phyloP scores from a whole-genome alignment of 30 jellyfish, hydroid and myxozoan genomes.

The Pseudorhiza aurosa region DNA sequence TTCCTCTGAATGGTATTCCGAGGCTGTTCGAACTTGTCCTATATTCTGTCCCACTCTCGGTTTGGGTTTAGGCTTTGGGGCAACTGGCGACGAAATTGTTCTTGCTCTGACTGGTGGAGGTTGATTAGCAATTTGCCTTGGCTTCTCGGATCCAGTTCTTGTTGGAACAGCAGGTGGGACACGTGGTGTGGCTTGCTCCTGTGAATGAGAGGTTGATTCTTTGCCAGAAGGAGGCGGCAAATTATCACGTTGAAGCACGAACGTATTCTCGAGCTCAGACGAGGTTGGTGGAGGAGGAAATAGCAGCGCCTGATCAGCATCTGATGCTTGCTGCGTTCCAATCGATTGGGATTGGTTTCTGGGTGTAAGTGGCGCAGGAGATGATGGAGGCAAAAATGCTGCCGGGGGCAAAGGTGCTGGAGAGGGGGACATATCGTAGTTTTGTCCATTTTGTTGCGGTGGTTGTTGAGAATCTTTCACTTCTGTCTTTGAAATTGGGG shows the following conservation, averaged over 20 bases:
- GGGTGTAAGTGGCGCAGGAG: neutral
- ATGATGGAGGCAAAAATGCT: neutral
- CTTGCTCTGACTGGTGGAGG: conserved; percentile 45
- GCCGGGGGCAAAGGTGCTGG: no score
- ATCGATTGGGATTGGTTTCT: neutral
- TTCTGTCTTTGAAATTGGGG: neutral
- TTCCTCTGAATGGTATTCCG: conserved; percentile 69
- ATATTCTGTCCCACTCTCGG: conserved; percentile 66
- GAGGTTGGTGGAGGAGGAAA: conserved; percentile 79
- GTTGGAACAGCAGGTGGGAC: conserved; percentile 45
- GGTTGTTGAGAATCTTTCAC: neutral
- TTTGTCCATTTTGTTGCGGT: neutral
- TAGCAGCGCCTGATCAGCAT: neutral
- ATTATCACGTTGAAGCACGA: conserved; percentile 47
- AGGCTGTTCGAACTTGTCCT: conserved; percentile 85
- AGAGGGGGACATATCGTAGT: neutral
- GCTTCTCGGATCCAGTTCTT: conserved; percentile 17
- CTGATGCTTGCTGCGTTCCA: neutral
- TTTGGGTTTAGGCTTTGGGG: conserved; percentile 80
- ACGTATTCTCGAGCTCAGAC: conserved; percentile 26
- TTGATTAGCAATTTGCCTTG: conserved; percentile 3
- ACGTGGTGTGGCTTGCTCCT: conserved; percentile 11
- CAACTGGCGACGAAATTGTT: conserved; percentile 57
- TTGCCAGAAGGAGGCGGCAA: conserved; percentile 68
- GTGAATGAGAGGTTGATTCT: conserved; percentile 20